phyloP scores from a whole-genome alignment of 2,888 invertebrate species.

The Drosophila kanekoi region DNA sequence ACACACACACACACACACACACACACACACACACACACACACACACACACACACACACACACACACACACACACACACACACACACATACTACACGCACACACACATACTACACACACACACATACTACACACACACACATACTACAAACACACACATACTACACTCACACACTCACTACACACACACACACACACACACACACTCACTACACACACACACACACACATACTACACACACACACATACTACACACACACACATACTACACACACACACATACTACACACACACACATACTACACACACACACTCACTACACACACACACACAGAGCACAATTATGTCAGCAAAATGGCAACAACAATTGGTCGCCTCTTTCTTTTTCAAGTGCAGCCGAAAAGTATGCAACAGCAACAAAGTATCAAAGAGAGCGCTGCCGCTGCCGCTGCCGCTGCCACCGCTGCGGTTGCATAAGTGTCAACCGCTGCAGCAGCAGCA shows the following conservation, averaged over 20 bases:
- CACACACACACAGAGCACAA: constrained; percentile 36
- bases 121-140: not conserved
- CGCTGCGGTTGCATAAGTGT: constrained; percentile 72
- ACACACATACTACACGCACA: constrained; percentile 1
- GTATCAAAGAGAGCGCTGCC: constrained; percentile 24
- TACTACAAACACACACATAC: not conserved
- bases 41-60: constrained; percentile 5
- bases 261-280: not conserved
- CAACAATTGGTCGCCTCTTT: constrained; percentile 46
- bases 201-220: not conserved
- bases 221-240: too few species aligned
- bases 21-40: not conserved
- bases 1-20: not conserved
- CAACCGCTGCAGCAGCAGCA: constrained; percentile 46
- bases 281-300: not conserved
- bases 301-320: not conserved
- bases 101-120: constrained; percentile 1
- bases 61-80: not conserved
- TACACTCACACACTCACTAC: not conserved
- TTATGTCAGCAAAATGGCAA: constrained; percentile 62
- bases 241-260: not conserved
- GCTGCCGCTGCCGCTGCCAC: constrained; percentile 10
- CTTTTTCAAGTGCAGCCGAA: constrained; percentile 62
- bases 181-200: not conserved
- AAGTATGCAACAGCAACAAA: constrained; percentile 42